These are phyloP conservation scores for Andricus quercusramuli DNA, from an alignment of 2,888 invertebrate species.

Conservation along the genomic window DNA sequence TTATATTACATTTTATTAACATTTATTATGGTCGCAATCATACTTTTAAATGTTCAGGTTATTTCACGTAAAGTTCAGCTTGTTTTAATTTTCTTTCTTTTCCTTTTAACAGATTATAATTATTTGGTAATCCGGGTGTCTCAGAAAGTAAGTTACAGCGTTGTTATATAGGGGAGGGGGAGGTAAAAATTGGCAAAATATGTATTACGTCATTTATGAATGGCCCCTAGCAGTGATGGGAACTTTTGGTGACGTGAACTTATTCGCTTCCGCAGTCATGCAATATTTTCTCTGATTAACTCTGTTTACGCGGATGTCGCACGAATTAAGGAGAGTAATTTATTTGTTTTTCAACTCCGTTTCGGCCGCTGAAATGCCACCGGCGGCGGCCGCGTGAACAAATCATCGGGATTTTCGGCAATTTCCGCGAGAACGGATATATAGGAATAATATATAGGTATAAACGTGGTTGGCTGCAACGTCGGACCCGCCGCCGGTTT, in stretches of 20 bases:
- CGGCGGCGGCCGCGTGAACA: conserved; percentile 35
- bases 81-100: too few relatives aligned
- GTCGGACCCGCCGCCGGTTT: conserved; percentile 29
- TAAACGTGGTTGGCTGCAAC: conserved; percentile 35
- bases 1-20: too few relatives aligned
- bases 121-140: too few relatives aligned
- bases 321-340: conserved; percentile 60
- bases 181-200: too few relatives aligned
- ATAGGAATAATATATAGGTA: conserved; percentile 31
- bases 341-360: conserved; percentile 58
- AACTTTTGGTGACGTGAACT: conserved; percentile 1
- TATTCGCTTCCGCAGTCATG: conserved; percentile 46
- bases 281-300: conserved; percentile 66
- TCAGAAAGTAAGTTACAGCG: too few relatives aligned
- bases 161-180: too few relatives aligned
- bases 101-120: too few relatives aligned
- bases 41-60: too few relatives aligned
- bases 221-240: too few relatives aligned
- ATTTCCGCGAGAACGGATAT: conserved; percentile 38
- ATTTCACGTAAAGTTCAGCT: too few relatives aligned
- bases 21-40: too few relatives aligned
- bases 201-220: too few relatives aligned
- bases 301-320: conserved; percentile 61
- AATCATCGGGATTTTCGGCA: conserved; percentile 43
- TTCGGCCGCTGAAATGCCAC: conserved; percentile 32